phyloP scores from a whole-genome alignment of 2,888 invertebrate genomes.

The Rhamphomyia laevipes region DNA sequence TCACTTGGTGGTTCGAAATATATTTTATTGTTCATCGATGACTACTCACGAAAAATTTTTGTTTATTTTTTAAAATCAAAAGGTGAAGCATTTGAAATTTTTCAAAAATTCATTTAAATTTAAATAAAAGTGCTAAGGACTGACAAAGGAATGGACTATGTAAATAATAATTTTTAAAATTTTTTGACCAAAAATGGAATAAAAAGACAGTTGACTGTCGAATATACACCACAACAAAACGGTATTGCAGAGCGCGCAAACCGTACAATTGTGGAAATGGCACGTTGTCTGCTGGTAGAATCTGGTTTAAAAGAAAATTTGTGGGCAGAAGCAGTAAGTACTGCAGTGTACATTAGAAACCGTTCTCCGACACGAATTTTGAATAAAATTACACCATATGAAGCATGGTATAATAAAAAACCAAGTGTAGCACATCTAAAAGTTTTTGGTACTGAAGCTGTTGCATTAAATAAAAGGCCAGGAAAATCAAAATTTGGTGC shows the following conservation, averaged over 20 bases:
- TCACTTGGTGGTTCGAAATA: too few relatives aligned
- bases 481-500: too few relatives aligned
- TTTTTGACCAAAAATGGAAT: constrained; percentile 13
- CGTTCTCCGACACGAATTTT: constrained; percentile 12
- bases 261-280: constrained; percentile 16
- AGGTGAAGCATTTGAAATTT: not conserved
- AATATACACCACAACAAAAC: constrained; percentile 17
- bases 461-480: too few relatives aligned
- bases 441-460: too few relatives aligned
- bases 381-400: constrained; percentile 12
- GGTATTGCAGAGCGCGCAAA: constrained; percentile 17
- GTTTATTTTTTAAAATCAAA: not conserved
- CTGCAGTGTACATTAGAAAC: constrained; percentile 16
- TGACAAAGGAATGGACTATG: constrained; percentile 9
- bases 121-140: constrained; percentile 7
- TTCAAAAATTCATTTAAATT: too few relatives aligned
- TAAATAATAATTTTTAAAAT: constrained; percentile 9
- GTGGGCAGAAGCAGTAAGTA: constrained; percentile 16
- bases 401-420: too few relatives aligned
- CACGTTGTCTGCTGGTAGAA: constrained; percentile 12
- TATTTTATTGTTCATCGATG: too few relatives aligned
- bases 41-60: not conserved
- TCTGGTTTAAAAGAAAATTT: constrained; percentile 11
- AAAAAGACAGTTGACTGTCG: constrained; percentile 12
- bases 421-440: too few relatives aligned